Evolutionary conservation across 2,113 vertebrate species (phyloP).

Genomic region (Dicrurus megarhynchus): DNA sequence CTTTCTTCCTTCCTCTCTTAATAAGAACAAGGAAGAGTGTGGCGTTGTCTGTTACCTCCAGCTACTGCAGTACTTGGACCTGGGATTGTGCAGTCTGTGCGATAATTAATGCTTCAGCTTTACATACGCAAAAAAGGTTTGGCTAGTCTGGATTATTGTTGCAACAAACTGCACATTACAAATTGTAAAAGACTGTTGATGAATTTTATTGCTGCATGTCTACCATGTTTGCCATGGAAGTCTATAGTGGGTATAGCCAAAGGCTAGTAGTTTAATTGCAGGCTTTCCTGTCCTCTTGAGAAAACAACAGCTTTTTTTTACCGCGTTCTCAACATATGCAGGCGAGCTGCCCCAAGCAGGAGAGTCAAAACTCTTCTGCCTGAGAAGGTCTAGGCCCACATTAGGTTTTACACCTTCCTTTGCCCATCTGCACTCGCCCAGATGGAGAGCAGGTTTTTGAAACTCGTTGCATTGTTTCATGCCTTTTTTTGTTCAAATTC

Average conservation of each 20-base stretch:
- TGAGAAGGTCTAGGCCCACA: fast-evolving
- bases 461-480: neutral
- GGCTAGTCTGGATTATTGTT: neutral
- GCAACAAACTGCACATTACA: neutral
- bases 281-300: neutral
- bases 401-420: neutral
- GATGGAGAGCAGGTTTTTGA: neutral
- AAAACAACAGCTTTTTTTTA: neutral
- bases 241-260: neutral
- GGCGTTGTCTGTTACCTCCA: neutral
- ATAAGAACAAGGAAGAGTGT: neutral
- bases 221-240: neutral
- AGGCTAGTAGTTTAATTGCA: constrained; percentile 7
- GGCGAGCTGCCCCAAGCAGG: neutral
- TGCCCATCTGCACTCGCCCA: neutral
- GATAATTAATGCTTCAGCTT: neutral
- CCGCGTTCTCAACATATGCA: neutral
- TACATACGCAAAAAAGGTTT: neutral
- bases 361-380: neutral
- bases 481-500: neutral
- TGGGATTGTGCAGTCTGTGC: neutral
- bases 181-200: neutral
- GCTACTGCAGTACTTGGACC: neutral
- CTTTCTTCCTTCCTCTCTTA: neutral
- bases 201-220: neutral